These are phyloP conservation scores for Phaethon lepturus DNA, from an alignment of 2,113 vertebrate genomes.

Conservation along the genomic window DNA sequence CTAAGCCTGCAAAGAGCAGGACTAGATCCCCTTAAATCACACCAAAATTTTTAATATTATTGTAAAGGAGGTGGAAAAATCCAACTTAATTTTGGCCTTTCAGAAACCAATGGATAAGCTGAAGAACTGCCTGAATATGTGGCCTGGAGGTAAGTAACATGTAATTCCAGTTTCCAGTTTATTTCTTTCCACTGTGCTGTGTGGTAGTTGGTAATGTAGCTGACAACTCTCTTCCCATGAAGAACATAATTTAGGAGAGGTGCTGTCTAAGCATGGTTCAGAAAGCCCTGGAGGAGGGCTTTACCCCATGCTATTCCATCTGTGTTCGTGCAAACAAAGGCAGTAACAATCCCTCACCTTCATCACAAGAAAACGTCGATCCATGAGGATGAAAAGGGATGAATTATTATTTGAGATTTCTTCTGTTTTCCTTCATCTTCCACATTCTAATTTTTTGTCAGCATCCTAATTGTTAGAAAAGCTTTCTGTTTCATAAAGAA, in stretches of 20 bases:
- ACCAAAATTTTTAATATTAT: not conserved
- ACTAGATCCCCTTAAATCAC: not conserved
- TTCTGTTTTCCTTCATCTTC: not conserved
- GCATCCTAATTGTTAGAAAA: not conserved
- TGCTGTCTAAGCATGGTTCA: not conserved
- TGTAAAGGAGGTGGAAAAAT: not conserved
- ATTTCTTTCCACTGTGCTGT: not conserved
- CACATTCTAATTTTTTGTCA: not conserved
- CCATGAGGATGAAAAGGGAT: not conserved
- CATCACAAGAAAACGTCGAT: not conserved
- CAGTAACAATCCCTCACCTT: not conserved
- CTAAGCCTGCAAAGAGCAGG: not conserved
- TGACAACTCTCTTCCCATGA: not conserved
- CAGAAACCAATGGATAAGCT: not conserved
- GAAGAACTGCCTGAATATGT: not conserved
- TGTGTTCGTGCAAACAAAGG: fast-evolving
- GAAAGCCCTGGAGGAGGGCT: not conserved
- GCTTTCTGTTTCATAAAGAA: not conserved
- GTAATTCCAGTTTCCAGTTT: not conserved
- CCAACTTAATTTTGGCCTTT: not conserved
- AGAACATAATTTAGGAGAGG: not conserved
- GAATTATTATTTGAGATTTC: not conserved
- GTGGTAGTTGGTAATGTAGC: not conserved
- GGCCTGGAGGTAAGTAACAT: not conserved
- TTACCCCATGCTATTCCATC: not conserved